Evolutionary conservation across 2,113 vertebrate genomes (phyloP).

Genomic region (Coryphaenoides rupestris): DNA sequence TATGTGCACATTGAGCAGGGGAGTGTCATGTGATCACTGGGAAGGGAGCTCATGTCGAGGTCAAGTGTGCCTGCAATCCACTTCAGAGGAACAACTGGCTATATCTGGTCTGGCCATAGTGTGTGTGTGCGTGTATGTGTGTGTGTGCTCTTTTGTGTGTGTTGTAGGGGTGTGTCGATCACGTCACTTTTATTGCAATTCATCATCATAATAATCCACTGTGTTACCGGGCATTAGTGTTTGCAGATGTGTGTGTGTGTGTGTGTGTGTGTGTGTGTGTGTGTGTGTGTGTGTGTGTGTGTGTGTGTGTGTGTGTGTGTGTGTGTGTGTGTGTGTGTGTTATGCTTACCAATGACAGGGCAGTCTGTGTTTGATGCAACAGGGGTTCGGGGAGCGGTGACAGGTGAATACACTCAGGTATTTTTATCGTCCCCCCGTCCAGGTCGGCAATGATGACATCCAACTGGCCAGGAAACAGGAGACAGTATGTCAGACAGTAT

Average conservation of each 20-base stretch:
- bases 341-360: constrained; percentile 83
- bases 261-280: constrained; percentile 6
- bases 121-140: no score
- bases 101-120: no score
- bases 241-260: not conserved
- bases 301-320: constrained; percentile 6
- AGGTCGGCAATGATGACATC: constrained; percentile 97
- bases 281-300: not conserved
- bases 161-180: no score
- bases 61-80: no score
- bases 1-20: no score
- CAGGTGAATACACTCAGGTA: constrained; percentile 96
- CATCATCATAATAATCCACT: not conserved
- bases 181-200: not conserved
- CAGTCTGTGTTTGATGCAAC: constrained; percentile 83
- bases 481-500: constrained; percentile 23
- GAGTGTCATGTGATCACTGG: no score
- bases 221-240: not conserved
- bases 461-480: constrained; percentile 74
- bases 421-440: constrained; percentile 97
- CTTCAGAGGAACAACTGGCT: no score
- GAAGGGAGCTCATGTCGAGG: no score
- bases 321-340: constrained; percentile 2
- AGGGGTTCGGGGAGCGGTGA: constrained; percentile 93
- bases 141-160: no score